These are phyloP conservation scores for Laspeyria flexula DNA, from an alignment of 2,888 invertebrate genomes.

Conservation along the genomic window DNA sequence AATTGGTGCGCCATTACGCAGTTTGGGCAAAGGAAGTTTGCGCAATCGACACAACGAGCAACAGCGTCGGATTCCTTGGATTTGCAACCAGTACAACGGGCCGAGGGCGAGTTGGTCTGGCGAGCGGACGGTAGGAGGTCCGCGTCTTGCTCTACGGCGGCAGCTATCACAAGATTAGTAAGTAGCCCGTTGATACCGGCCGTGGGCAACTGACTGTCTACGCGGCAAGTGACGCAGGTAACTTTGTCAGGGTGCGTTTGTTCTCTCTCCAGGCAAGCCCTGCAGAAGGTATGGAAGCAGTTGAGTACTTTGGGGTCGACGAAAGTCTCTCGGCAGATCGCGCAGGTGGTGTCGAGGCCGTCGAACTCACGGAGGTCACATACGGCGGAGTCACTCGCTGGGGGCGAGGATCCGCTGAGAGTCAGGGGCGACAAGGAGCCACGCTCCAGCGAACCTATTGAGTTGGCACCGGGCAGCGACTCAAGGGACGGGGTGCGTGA, in stretches of 20 bases:
- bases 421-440: slow-evolving; percentile 93
- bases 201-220: slow-evolving; percentile 80
- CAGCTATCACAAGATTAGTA: slow-evolving; percentile 87
- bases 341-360: slow-evolving; percentile 87
- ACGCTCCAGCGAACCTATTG: slow-evolving; percentile 95
- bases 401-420: slow-evolving; percentile 95
- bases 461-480: slow-evolving; percentile 96
- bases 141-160: slow-evolving; percentile 84
- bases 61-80: slow-evolving; percentile 97
- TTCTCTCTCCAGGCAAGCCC: slow-evolving; percentile 91
- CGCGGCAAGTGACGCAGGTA: slow-evolving; percentile 89
- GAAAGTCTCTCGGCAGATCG: slow-evolving; percentile 91
- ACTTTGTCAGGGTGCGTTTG: slow-evolving; percentile 90
- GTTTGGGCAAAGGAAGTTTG: slow-evolving; percentile 97
- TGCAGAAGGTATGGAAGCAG: slow-evolving; percentile 95
- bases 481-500: slow-evolving; percentile 97
- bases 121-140: slow-evolving; percentile 80
- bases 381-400: slow-evolving; percentile 94
- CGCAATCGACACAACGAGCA: slow-evolving; percentile 98
- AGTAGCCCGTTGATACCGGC: slow-evolving; percentile 89
- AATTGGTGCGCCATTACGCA: slow-evolving; percentile 99
- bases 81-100: slow-evolving; percentile 98
- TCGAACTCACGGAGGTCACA: slow-evolving; percentile 89
- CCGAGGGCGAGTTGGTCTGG: slow-evolving; percentile 79
- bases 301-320: slow-evolving; percentile 91